Percentiles rank a stretch among this genome's conserved stretches.
Conservation (phyloP, 2,113 vertebrate species). For the Hassar affinis region DNA sequence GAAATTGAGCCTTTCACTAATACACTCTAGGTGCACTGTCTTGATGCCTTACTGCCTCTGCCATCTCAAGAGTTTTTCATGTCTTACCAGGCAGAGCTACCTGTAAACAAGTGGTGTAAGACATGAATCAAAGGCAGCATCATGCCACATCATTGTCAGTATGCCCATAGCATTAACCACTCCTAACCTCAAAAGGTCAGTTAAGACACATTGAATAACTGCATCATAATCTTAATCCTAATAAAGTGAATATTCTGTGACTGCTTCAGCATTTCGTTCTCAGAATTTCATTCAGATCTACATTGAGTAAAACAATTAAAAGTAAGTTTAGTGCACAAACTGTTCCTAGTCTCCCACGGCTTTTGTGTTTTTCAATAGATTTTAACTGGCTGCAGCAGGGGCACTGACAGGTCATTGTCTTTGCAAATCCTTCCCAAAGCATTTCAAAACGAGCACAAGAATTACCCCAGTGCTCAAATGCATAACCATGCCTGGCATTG, state of each 20-base stretch:
- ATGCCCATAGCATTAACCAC: background rate
- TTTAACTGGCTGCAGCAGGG: background rate
- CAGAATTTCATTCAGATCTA: background rate
- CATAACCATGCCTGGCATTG: background rate
- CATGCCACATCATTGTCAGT: background rate
- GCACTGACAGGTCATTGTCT: background rate
- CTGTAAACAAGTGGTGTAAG: background rate
- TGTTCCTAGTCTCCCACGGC: background rate
- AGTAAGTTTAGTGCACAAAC: background rate
- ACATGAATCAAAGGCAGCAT: background rate
- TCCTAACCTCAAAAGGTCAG: background rate
- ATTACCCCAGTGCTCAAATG: background rate
- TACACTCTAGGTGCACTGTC: constrained; percentile 3
- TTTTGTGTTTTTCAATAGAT: background rate
- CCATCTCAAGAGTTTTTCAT: background rate
- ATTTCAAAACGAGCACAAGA: background rate
- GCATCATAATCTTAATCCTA: background rate
- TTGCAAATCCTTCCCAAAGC: background rate
- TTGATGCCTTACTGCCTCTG: background rate
- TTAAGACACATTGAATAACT: background rate
- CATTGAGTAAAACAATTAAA: background rate
- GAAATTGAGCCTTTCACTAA: constrained; percentile 22
- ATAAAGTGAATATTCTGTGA: background rate
- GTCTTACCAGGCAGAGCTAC: background rate
- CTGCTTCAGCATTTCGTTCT: background rate